Conservation (phyloP, 2,888 invertebrate genomes). For the Protophormia terraenovae region DNA sequence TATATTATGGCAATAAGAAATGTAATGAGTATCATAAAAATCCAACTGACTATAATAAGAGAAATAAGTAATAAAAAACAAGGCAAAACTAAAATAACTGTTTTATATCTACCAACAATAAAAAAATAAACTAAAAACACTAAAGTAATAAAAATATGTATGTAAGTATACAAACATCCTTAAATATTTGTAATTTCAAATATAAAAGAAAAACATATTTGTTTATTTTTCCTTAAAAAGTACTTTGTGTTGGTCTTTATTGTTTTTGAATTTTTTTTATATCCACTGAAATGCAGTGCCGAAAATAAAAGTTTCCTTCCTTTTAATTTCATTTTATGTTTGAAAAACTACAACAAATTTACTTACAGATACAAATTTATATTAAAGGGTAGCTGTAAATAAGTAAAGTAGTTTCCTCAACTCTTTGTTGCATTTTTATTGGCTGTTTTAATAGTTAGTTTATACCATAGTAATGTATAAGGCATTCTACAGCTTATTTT, state of each 20-base stretch:
- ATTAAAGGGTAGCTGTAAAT: background rate
- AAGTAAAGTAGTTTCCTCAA: slow-evolving; percentile 33
- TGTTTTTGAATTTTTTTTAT: background rate
- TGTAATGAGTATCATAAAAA: slow-evolving; percentile 43
- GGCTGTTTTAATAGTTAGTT: slow-evolving; percentile 37
- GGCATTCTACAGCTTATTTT: background rate
- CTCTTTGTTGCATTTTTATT: slow-evolving; percentile 50
- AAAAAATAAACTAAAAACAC: background rate
- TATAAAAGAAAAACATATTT: slow-evolving; percentile 2
- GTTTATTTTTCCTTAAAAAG: background rate
- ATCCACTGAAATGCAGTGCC: slow-evolving; percentile 38
- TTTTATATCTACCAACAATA: background rate
- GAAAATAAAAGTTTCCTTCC: slow-evolving; percentile 53
- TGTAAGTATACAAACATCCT: background rate
- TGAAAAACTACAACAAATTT: background rate
- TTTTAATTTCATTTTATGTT: slow-evolving; percentile 45
- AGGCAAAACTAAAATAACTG: background rate
- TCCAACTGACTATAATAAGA: slow-evolving; percentile 26
- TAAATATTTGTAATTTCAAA: slow-evolving; percentile 13
- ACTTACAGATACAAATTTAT: background rate
- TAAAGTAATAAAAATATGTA: background rate
- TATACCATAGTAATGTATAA: background rate
- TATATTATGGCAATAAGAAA: slow-evolving; percentile 51
- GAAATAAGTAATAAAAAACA: slow-evolving; percentile 7
- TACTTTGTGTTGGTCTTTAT: slow-evolving; percentile 13